Evolutionary conservation across 1,140 invertebrate species (phyloP).

Genomic region (Brachionus koreanus): DNA sequence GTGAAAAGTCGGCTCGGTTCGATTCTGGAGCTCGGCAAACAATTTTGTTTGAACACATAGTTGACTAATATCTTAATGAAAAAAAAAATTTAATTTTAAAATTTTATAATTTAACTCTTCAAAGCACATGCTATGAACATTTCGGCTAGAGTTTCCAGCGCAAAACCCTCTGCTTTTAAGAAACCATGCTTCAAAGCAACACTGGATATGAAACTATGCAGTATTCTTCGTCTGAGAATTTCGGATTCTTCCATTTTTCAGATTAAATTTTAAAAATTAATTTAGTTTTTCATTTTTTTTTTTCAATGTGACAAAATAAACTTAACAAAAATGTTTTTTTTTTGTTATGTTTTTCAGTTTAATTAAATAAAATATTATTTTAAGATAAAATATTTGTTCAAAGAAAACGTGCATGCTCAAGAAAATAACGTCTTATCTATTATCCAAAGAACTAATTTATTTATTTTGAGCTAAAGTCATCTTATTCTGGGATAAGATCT

Average conservation of each 20-base stretch:
- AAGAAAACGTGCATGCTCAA: too few species aligned
- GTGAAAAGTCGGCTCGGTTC: constrained; percentile 27
- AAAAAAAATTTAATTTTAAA: neutral
- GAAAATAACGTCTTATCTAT: too few species aligned
- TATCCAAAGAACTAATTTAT: too few species aligned
- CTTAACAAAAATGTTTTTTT: too few species aligned
- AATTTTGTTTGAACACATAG: constrained; percentile 19
- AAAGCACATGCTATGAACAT: constrained; percentile 21
- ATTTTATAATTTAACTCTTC: neutral
- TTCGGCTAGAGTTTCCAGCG: constrained; percentile 27
- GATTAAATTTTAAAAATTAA: neutral
- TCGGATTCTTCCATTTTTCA: constrained; percentile 31
- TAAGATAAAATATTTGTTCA: too few species aligned
- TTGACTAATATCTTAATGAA: constrained; percentile 21
- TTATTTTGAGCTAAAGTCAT: too few species aligned
- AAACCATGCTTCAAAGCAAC: neutral
- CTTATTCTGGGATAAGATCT: too few species aligned
- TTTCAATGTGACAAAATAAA: too few species aligned
- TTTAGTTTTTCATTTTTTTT: neutral
- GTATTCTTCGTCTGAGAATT: constrained; percentile 5
- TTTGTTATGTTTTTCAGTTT: too few species aligned
- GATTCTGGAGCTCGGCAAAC: constrained; percentile 31
- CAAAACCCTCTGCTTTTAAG: neutral
- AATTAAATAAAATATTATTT: too few species aligned
- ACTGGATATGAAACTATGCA: constrained; percentile 14